phyloP scores from a whole-genome alignment of 2,797 vertebrate species.

The Vireo griseus region DNA sequence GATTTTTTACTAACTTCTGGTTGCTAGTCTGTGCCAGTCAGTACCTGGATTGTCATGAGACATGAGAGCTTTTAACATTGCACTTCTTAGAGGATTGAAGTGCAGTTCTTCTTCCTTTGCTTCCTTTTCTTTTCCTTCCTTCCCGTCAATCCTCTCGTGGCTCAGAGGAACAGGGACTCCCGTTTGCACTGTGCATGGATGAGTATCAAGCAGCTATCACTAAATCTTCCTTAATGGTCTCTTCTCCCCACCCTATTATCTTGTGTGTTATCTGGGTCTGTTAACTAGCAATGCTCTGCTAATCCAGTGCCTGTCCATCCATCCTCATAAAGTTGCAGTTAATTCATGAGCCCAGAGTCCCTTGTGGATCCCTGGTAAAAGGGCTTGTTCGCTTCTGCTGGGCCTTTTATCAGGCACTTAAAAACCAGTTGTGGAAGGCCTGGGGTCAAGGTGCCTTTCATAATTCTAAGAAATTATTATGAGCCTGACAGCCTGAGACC shows the following conservation, averaged over 20 bases:
- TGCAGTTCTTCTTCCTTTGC: neutral
- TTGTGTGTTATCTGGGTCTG: conserved; percentile 29
- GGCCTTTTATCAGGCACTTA: conserved; percentile 1
- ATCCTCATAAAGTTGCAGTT: conserved; percentile 42
- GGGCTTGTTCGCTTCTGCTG: neutral
- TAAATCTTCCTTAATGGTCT: conserved; percentile 47
- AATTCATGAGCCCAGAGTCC: conserved; percentile 22
- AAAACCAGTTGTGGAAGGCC: neutral
- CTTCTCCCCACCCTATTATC: conserved; percentile 10
- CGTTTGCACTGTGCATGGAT: neutral
- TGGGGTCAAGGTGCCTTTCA: conserved; percentile 6
- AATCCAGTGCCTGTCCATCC: conserved; percentile 39
- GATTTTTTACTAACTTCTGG: neutral
- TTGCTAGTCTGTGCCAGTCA: neutral
- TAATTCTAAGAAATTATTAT: conserved; percentile 7
- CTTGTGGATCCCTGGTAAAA: neutral
- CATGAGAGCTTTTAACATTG: neutral
- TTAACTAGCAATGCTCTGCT: conserved; percentile 35
- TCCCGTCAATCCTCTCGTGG: neutral
- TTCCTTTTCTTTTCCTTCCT: neutral
- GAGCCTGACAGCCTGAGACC: neutral
- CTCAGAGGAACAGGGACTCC: neutral
- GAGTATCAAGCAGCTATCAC: conserved; percentile 4
- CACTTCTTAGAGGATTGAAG: neutral
- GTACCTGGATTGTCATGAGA: neutral